phyloP scores from a whole-genome alignment of 2,113 vertebrate genomes.

The Steatornis caripensis region DNA sequence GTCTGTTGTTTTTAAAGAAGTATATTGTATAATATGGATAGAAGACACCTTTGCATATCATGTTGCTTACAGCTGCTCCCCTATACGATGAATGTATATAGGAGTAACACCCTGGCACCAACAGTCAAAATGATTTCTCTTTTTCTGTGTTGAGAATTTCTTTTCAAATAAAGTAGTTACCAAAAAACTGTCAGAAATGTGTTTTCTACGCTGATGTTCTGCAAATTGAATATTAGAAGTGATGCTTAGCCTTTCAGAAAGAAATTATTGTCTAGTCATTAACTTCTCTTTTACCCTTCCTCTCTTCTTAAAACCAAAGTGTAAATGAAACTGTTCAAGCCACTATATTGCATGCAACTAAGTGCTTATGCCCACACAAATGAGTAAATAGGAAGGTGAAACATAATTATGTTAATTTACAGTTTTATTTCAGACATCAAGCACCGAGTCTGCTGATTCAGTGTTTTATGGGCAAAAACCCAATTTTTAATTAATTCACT shows the following conservation, averaged over 20 bases:
- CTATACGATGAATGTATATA: not conserved
- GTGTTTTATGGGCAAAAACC: slow-evolving; percentile 24
- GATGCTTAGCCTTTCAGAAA: slow-evolving; percentile 42
- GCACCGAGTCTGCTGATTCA: not conserved
- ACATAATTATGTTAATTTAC: slow-evolving; percentile 37
- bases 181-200: not conserved
- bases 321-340: slow-evolving; percentile 38
- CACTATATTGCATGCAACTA: not conserved
- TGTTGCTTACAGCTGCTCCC: not conserved
- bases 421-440: slow-evolving; percentile 40
- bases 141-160: not conserved
- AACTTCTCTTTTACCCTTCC: slow-evolving; percentile 31
- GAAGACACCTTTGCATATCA: not conserved
- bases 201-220: slow-evolving; percentile 8
- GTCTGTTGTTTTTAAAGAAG: not conserved
- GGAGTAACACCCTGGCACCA: not conserved
- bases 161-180: not conserved
- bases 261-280: slow-evolving; percentile 54
- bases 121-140: slow-evolving; percentile 14
- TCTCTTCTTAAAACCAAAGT: slow-evolving; percentile 2
- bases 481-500: slow-evolving; percentile 36
- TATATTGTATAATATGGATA: not conserved
- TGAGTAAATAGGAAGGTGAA: slow-evolving; percentile 54
- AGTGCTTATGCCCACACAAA: slow-evolving; percentile 29
- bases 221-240: slow-evolving; percentile 40